Evolutionary conservation across 2,113 vertebrate species (phyloP).

Genomic region (Percopsis transmontana): DNA sequence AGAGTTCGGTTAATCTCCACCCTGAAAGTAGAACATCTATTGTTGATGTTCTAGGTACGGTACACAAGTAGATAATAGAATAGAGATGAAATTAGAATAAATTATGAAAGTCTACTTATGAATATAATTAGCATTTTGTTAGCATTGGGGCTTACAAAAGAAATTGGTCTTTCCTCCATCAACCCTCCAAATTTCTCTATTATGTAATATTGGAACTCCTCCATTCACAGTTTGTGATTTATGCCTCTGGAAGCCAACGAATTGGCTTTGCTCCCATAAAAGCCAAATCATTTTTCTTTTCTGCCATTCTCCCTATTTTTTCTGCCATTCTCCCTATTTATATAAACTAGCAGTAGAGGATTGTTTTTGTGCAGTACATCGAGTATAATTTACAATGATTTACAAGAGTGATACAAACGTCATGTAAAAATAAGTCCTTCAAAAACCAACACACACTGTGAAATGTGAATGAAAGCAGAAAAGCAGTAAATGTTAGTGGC

Average conservation of each 20-base stretch:
- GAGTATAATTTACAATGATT: neutral
- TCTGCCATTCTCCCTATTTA: slow-evolving; percentile 13
- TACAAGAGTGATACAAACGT: neutral
- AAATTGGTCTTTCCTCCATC: no score
- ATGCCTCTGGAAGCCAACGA: slow-evolving; percentile 34
- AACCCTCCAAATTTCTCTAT: slow-evolving; percentile 1
- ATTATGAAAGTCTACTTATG: no score
- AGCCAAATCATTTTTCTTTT: slow-evolving; percentile 32
- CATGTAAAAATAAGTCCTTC: neutral
- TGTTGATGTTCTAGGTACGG: no score
- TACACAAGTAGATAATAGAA: no score
- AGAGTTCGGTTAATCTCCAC: no score
- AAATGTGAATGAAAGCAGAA: slow-evolving; percentile 1
- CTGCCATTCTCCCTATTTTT: slow-evolving; percentile 13
- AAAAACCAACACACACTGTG: neutral
- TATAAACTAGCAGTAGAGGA: neutral
- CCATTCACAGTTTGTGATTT: slow-evolving; percentile 50
- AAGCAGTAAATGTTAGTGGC: neutral
- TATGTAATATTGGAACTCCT: slow-evolving; percentile 51
- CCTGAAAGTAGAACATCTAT: no score
- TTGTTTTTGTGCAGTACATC: neutral
- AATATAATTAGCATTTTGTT: no score
- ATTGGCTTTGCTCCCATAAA: slow-evolving; percentile 38
- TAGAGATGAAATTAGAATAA: no score
- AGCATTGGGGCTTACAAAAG: no score